Base-by-base conservation (phyloP, 2,888 invertebrate species). In the Drosophila gaucha region DNA sequence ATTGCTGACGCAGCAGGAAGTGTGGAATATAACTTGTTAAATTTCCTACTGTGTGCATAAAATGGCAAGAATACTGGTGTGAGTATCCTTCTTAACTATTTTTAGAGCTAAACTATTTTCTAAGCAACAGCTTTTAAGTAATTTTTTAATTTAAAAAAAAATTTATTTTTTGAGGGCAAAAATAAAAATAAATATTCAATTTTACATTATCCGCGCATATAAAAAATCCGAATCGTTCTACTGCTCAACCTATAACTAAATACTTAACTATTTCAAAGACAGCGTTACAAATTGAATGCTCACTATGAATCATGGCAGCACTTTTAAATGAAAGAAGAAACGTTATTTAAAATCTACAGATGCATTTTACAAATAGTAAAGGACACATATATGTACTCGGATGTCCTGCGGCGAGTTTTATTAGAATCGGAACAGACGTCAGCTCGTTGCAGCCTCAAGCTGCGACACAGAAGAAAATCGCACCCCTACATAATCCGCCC, bases 401-500 rank as follows among this genome's bases (percentile, higher is more conserved):
- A 79, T 79, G 67, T 80, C 80, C 79, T 83, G 83, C 64, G 69
- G 86, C 31, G 44, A 31, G 54, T 52, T 73, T 73, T 72, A 72
- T 65, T 50, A 12, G 39, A 56, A 56, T 51, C 59, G 58, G 41
- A 67, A 59, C 74, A 73, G 63, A 60, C 74, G 60, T 65, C 59
- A 65, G 58, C 62, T 50, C 60, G 67, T 74, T 84, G 58, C 58
- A 50, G 63, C 72, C 30, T 85, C 76, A 79, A 74, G 72, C 78
- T 68, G 67, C 43, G 64, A 70, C 57, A 74, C 64, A 43, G 74
- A 54, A 51, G 62, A 66, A 76, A 79, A 72, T 72, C 86, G 83
- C 86, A 80, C 80, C 83, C 83, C 79, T 76, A 64, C 63, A 47
- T 79, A 86, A 86, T 80, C 84, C 69, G 38, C 50, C 52, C 59